These are phyloP conservation scores for Cyphomyrus plagiostoma DNA, from an alignment of 2,113 vertebrate genomes.

Conservation along the genomic window DNA sequence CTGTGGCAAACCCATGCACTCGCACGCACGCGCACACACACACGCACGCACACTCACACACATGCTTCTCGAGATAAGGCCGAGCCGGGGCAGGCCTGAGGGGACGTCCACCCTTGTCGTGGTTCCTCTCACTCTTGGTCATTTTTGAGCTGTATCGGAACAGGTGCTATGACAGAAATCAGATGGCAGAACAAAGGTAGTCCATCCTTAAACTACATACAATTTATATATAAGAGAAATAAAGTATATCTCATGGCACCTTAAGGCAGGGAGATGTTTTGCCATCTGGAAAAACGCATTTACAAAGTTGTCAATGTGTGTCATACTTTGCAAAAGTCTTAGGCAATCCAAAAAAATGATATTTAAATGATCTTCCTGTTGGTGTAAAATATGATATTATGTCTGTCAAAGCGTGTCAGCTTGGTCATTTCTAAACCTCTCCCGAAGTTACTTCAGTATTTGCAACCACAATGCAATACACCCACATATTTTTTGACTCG, in stretches of 20 bases:
- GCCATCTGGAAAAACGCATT: background rate
- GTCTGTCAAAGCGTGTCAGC: background rate
- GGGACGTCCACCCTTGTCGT: background rate
- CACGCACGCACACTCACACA: slow-evolving; percentile 22
- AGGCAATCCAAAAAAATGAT: background rate
- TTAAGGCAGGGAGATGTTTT: background rate
- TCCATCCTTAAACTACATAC: background rate
- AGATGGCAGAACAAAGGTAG: background rate
- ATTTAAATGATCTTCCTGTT: background rate
- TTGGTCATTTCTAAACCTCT: background rate
- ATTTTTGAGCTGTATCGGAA: background rate
- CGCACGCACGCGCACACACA: slow-evolving; percentile 26
- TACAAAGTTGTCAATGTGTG: background rate
- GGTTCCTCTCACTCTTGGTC: background rate
- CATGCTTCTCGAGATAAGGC: slow-evolving; percentile 36
- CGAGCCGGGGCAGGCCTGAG: slow-evolving; percentile 25
- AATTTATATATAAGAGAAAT: background rate
- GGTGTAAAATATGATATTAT: background rate
- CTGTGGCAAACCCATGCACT: slow-evolving; percentile 34
- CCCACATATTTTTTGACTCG: background rate
- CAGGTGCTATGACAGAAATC: background rate
- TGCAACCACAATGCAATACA: background rate
- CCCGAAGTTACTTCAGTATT: background rate
- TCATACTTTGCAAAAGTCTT: background rate
- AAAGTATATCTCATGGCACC: background rate